Evolutionary conservation across 2,113 vertebrate species (phyloP).

Genomic region (Struthidea cinerea): DNA sequence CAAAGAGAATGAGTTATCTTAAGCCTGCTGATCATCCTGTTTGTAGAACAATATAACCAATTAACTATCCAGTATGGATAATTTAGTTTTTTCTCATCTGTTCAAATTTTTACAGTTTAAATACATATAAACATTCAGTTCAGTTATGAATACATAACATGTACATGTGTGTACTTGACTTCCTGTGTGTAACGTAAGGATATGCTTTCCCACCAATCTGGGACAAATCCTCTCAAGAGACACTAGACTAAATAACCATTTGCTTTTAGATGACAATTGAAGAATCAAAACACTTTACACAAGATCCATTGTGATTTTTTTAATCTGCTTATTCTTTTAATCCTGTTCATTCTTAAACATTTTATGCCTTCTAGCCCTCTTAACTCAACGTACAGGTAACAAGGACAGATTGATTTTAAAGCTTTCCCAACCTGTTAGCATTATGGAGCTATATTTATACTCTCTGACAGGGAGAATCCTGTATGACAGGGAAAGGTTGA

Average conservation of each 20-base stretch:
- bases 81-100: neutral
- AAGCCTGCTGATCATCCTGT: neutral
- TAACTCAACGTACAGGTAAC: neutral
- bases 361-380: neutral
- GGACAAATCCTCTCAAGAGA: neutral
- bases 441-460: neutral
- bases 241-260: neutral
- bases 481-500: neutral
- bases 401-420: neutral
- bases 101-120: neutral
- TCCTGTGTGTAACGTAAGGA: neutral
- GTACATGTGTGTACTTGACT: neutral
- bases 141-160: neutral
- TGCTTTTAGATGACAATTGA: neutral
- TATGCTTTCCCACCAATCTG: neutral
- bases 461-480: neutral
- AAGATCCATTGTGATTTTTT: neutral
- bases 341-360: neutral
- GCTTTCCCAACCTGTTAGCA: neutral
- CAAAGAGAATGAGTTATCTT: neutral
- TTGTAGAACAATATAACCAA: neutral
- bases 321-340: neutral
- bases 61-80: neutral
- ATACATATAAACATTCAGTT: neutral
- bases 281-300: neutral